A percentile compares a stretch with the other conserved stretches of the same genome.
Conservation (phyloP, 2,888 invertebrate genomes). For the Phyllotreta striolata region DNA sequence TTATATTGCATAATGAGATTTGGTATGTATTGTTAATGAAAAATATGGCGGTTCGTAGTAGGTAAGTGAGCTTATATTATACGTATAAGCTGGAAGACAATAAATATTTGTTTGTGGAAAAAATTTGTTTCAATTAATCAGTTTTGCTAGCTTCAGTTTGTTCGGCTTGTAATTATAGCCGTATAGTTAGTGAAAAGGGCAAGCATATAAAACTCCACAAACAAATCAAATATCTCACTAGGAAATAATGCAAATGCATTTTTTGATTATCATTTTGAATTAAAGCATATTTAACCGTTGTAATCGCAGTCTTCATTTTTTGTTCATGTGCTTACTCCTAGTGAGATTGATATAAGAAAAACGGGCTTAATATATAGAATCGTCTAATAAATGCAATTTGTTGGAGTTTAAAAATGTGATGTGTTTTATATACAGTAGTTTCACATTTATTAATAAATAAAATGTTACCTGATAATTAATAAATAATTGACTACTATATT, state of each 20-base stretch:
- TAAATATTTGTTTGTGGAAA: background rate
- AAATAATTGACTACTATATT: conserved; percentile 26
- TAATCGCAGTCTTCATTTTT: no score
- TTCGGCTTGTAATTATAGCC: no score
- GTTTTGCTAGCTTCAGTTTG: no score
- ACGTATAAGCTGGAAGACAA: background rate
- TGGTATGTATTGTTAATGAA: background rate
- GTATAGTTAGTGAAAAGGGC: no score
- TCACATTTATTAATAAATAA: conserved; percentile 25
- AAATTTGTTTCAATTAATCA: no score
- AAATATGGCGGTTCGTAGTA: conserved; percentile 24
- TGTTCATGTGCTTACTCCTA: no score
- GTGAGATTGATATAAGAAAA: no score
- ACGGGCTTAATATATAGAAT: no score
- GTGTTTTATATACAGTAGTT: conserved; percentile 28
- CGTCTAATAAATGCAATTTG: background rate
- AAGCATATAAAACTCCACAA: no score
- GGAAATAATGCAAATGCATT: background rate
- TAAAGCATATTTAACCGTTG: no score
- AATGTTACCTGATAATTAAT: conserved; percentile 23
- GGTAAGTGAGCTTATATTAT: conserved; percentile 13
- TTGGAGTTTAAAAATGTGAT: conserved; percentile 27
- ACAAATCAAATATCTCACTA: conserved; percentile 7
- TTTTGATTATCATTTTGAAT: conserved; percentile 5
- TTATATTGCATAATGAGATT: background rate